Percentiles rank a stretch among this genome's conserved stretches.
Evolutionary conservation across 2,113 vertebrate species (phyloP).

Genomic region (Actenoides hombroni): DNA sequence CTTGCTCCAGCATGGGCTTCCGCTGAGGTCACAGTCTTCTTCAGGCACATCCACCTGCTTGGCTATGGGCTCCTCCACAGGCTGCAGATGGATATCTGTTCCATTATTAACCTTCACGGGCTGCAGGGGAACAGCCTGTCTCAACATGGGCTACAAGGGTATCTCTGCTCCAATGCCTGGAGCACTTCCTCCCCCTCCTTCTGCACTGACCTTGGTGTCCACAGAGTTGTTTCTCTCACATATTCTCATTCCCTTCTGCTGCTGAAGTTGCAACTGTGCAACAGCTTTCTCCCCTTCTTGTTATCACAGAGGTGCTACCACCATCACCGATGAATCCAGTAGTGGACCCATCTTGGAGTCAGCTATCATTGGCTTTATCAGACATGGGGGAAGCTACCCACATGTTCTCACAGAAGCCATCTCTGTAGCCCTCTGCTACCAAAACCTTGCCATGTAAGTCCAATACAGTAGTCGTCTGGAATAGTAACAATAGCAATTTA

Average conservation of each 20-base stretch:
- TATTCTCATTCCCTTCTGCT: neutral
- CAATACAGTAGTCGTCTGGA: neutral
- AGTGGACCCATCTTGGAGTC: no score
- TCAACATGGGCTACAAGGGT: no score
- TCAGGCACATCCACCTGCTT: no score
- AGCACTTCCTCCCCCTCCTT: neutral
- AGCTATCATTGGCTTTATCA: no score
- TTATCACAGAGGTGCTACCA: neutral
- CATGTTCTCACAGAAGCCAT: neutral
- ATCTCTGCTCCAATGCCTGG: no score
- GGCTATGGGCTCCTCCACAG: no score
- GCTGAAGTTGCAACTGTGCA: neutral
- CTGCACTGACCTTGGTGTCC: neutral
- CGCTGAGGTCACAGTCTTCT: no score
- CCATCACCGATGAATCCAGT: neutral
- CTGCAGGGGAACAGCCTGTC: neutral
- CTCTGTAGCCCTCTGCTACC: neutral
- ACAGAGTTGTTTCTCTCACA: neutral
- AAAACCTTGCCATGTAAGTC: neutral
- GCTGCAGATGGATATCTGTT: neutral
- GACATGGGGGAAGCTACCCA: no score
- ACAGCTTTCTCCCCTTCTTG: neutral
- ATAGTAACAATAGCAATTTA: neutral
- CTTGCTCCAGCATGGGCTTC: neutral
- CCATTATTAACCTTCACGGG: rapidly evolving